phyloP scores from a whole-genome alignment of 2,113 vertebrate species.

The Poeciliopsis occidentalis region DNA sequence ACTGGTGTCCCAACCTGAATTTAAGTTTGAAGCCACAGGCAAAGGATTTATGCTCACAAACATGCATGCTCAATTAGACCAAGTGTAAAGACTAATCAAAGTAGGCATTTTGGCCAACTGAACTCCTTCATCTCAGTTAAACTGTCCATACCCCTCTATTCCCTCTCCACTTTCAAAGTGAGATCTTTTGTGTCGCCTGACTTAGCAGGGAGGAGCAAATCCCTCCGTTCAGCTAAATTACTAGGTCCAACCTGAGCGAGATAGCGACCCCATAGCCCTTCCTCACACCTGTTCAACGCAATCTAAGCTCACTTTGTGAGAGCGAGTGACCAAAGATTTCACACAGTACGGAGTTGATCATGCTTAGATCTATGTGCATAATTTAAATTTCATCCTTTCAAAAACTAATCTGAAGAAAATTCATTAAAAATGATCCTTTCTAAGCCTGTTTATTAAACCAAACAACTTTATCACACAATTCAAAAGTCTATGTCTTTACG shows the following conservation, averaged over 20 bases:
- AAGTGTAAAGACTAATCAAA: conserved; percentile 78
- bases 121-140: conserved; percentile 79
- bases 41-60: conserved; percentile 57
- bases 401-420: neutral
- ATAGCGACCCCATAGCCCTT: conserved; percentile 81
- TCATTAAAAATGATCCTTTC: neutral
- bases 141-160: conserved; percentile 78
- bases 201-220: conserved; percentile 75
- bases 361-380: neutral
- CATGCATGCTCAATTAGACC: conserved; percentile 76
- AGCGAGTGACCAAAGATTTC: conserved; percentile 26
- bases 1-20: conserved; percentile 50
- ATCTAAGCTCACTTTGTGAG: conserved; percentile 52
- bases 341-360: conserved; percentile 12
- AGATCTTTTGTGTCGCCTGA: conserved; percentile 76
- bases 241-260: conserved; percentile 77
- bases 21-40: conserved; percentile 36
- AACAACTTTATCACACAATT: neutral
- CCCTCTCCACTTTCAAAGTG: conserved; percentile 69
- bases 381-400: conserved; percentile 2
- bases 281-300: conserved; percentile 77
- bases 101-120: conserved; percentile 75
- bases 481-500: neutral
- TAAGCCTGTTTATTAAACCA: neutral
- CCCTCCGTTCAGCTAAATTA: conserved; percentile 79